A percentile compares a stretch with the other conserved stretches of the same genome.
Conservation (phyloP, 2,113 vertebrate species). For the Ibidorhyncha struthersii region DNA sequence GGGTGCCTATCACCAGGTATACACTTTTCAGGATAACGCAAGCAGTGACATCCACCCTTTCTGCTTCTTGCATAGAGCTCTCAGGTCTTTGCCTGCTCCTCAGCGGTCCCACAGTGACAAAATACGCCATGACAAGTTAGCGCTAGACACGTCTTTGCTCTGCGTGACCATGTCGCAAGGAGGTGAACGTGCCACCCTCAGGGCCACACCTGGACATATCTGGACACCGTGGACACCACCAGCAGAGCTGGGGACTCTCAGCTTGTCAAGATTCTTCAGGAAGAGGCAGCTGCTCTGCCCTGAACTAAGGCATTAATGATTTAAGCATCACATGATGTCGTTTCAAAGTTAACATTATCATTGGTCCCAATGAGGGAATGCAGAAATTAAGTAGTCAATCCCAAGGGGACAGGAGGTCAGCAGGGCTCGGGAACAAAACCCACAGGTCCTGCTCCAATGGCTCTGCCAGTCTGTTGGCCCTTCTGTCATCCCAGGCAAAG, state of each 20-base stretch:
- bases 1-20: not conserved
- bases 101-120: not conserved
- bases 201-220: not conserved
- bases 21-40: accelerated
- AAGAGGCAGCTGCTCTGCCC: not conserved
- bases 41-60: not conserved
- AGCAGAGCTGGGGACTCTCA: not conserved
- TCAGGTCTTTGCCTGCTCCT: not conserved
- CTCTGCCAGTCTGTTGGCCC: not conserved
- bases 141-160: not conserved
- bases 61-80: not conserved
- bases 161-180: not conserved
- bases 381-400: not conserved
- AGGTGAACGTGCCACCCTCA: not conserved
- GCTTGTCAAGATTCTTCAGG: not conserved
- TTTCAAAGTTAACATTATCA: not conserved
- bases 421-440: not conserved
- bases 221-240: not conserved
- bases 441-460: not conserved
- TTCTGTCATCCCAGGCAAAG: not conserved
- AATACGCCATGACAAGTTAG: not conserved
- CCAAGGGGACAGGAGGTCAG: not conserved
- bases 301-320: not conserved
- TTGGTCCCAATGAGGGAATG: not conserved
- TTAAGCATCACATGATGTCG: not conserved